Conservation (phyloP, 2,797 vertebrate species). For the Pangasius mekongensis region DNA sequence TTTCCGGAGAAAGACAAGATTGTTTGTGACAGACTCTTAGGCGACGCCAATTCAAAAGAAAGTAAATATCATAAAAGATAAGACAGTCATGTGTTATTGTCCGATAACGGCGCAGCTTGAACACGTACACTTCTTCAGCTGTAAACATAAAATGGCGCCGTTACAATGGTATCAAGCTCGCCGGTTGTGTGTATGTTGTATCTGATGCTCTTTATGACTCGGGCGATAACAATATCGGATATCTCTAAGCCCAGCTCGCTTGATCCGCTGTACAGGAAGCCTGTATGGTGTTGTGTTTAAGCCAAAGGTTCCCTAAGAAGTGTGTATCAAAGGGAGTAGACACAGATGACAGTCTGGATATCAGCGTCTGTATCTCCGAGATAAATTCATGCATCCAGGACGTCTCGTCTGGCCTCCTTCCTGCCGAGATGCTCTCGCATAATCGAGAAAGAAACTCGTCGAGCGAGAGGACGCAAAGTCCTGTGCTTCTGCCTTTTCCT, state of each 20-base stretch:
- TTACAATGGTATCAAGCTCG: conserved; percentile 18
- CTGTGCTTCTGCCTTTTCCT: conserved; percentile 41
- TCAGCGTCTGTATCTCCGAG: conserved; percentile 56
- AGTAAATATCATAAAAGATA: conserved; percentile 20
- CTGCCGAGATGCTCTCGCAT: conserved; percentile 40
- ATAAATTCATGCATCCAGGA: conserved; percentile 51
- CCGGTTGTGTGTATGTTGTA: conserved; percentile 23
- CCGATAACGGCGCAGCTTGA: conserved; percentile 14
- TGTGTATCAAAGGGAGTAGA: conserved; percentile 52
- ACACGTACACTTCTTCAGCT: conserved; percentile 2
- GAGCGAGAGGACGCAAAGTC: conserved; percentile 41
- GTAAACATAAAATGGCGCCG: neutral
- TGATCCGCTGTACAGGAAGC: neutral
- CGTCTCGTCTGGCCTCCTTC: conserved; percentile 41
- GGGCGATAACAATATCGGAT: conserved; percentile 66
- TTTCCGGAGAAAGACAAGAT: neutral
- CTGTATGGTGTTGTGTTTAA: conserved; percentile 48
- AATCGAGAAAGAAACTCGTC: conserved; percentile 54
- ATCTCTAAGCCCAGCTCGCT: conserved; percentile 52
- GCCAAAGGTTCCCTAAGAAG: conserved; percentile 29
- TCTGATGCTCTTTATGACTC: conserved; percentile 61
- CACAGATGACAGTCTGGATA: conserved; percentile 47
- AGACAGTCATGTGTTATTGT: conserved; percentile 13
- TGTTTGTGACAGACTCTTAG: neutral
- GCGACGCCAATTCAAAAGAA: neutral